A percentile compares a stretch with the other conserved stretches of the same genome.
Evolutionary conservation across 1,140 invertebrate genomes (phyloP).

Genomic region (Capitella teleta): DNA sequence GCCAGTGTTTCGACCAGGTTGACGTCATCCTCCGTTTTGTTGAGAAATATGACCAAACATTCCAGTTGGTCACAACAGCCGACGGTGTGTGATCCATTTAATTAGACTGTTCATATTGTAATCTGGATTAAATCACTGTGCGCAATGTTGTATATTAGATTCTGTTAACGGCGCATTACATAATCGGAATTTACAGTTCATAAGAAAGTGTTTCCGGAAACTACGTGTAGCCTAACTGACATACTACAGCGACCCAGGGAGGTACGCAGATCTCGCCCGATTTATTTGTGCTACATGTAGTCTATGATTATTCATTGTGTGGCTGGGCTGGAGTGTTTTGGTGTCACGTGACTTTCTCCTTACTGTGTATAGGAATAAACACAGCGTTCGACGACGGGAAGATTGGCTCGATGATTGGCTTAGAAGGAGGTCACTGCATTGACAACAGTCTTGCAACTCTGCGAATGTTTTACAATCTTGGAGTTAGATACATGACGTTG

Average conservation of each 20-base stretch:
- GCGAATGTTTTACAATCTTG: conserved; percentile 61
- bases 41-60: conserved; percentile 63
- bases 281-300: no score
- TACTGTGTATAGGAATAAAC: conserved; percentile 62
- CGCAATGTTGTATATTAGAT: no score
- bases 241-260: no score
- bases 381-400: conserved; percentile 62
- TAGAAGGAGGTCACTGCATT: conserved; percentile 72
- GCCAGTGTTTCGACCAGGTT: conserved; percentile 72
- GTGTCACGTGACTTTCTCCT: no score
- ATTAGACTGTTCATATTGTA: background rate
- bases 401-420: conserved; percentile 69
- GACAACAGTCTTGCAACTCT: conserved; percentile 63
- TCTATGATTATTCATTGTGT: no score
- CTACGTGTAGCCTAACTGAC: no score
- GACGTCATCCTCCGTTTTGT: conserved; percentile 74
- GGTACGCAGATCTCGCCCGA: no score
- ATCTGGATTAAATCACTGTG: no score
- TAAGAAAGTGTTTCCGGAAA: no score
- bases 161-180: no score
- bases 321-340: no score
- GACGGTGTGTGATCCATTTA: conserved; percentile 46
- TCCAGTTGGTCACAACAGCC: conserved; percentile 64
- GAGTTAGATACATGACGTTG: conserved; percentile 66
- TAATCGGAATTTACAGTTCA: no score